Base-by-base conservation (phyloP, 2,888 invertebrate genomes). In the Leuctra nigra region DNA sequence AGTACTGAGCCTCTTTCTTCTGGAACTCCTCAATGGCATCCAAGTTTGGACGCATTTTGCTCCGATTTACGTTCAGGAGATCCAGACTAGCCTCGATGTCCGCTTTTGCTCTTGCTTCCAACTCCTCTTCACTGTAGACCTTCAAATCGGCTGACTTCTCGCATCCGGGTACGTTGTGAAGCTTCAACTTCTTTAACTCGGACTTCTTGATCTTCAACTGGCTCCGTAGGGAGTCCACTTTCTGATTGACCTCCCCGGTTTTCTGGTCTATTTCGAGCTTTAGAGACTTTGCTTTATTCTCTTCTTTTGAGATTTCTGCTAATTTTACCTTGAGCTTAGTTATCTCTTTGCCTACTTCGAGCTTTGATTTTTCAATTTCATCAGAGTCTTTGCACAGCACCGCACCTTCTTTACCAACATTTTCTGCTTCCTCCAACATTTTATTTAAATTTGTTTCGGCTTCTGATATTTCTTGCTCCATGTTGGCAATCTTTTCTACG, bases 181-280 rank as follows among this genome's bases (percentile, higher is more conserved):
- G 73, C 66, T 80, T 79, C 9, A 92, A 68, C 0, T 73, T 70
- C 2, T 71, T 69, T 4, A 86, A 66, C 79, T 80, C 67, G 14
- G 70, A 74, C 57, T 75, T 73, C 70, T 79, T 81, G 47, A 77
- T 72, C 0, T 83, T 81, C 25, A 80, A 44, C 23, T 44, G 20
- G 4, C 23, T 20, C 4, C 22, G 18, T 20, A 20, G 44, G 4
- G 11, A 3, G 4, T 73, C 75, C 11, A 78, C 74, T 1, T 83
- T 83, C 1, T 77, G 73, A 16, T 87, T 68, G 16, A 75, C 70
- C 52, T 80, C 81, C 20, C 78, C 76, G 56, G 80, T 73, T 1
- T 78, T 78, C 53, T 78, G 81, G 59, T 87, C 85, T 0, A 89
- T 75, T 65, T 91, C 90, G 0, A 94, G 75, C 44, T 87, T 80